Evolutionary conservation across 2,113 vertebrate species (phyloP).

Genomic region (Hemibagrus wyckioides): DNA sequence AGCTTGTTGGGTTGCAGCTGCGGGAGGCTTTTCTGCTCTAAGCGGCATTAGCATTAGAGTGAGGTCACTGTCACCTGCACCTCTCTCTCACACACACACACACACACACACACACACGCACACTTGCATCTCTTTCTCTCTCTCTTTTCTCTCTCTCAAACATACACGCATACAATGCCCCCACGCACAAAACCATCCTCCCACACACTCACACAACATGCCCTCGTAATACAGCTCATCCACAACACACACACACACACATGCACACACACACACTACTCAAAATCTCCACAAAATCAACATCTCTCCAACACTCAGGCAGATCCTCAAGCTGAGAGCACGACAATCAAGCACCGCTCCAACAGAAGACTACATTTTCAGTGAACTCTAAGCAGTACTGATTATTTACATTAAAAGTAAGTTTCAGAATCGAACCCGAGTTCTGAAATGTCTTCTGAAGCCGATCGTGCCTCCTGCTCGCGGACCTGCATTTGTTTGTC

Average conservation of each 20-base stretch:
- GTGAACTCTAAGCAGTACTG: not conserved
- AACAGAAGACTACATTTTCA: not conserved
- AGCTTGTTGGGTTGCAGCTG: constrained; percentile 51
- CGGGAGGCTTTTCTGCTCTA: constrained; percentile 35
- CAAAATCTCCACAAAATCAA: constrained; percentile 7
- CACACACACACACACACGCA: constrained; percentile 14
- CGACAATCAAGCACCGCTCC: not conserved
- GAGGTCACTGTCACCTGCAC: constrained; percentile 52
- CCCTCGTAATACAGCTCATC: constrained; percentile 10
- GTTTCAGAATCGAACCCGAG: not conserved
- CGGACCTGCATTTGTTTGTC: not conserved
- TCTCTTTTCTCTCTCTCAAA: not conserved
- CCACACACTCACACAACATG: constrained; percentile 1
- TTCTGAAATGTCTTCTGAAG: not conserved
- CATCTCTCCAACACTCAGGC: not conserved
- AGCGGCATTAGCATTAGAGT: constrained; percentile 39
- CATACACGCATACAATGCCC: not conserved
- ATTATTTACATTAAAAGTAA: not conserved
- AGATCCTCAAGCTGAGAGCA: not conserved
- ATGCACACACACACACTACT: not conserved
- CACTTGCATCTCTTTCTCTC: not conserved
- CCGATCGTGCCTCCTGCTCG: not conserved
- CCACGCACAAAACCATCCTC: constrained; percentile 2
- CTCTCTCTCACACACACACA: not conserved
- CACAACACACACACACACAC: not conserved